Conservation (phyloP, 2,888 invertebrate species). For the Pristionchus japonicus region DNA sequence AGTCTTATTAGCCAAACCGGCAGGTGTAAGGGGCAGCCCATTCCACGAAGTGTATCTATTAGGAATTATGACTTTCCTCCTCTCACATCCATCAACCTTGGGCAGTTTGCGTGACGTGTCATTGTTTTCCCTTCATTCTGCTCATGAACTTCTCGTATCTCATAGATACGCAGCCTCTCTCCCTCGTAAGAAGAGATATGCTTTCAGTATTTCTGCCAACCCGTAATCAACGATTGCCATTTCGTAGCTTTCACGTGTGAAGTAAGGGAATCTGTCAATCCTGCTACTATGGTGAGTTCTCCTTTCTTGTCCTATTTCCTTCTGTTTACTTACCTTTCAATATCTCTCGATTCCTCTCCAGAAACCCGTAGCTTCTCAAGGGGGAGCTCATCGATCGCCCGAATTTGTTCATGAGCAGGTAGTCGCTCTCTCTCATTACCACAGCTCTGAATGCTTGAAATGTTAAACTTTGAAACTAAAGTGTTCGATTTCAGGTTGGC, state of each 20-base stretch:
- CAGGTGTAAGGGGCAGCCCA: background rate
- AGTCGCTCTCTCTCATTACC: background rate
- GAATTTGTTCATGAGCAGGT: constrained; percentile 32
- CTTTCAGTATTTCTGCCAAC: constrained; percentile 63
- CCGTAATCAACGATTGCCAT: constrained; percentile 62
- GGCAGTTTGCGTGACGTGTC: background rate
- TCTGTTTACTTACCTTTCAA: background rate
- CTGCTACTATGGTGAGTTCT: background rate
- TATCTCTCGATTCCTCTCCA: background rate
- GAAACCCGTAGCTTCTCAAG: constrained; percentile 41
- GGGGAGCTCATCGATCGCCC: constrained; percentile 38
- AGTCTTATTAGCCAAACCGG: background rate
- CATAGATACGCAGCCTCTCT: no score
- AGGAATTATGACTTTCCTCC: background rate
- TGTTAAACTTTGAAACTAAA: background rate
- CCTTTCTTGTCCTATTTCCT: no score
- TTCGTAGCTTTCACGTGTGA: constrained; percentile 57
- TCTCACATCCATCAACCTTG: background rate
- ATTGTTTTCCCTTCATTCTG: background rate
- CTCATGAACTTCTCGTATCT: background rate
- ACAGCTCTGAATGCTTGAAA: background rate
- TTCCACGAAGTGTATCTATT: background rate
- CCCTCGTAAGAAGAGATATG: no score
- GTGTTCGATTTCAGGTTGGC: background rate
- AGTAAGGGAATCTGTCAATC: constrained; percentile 19